Conservation (phyloP, 2,113 vertebrate genomes). For the Ptychochromis oligacanthus region DNA sequence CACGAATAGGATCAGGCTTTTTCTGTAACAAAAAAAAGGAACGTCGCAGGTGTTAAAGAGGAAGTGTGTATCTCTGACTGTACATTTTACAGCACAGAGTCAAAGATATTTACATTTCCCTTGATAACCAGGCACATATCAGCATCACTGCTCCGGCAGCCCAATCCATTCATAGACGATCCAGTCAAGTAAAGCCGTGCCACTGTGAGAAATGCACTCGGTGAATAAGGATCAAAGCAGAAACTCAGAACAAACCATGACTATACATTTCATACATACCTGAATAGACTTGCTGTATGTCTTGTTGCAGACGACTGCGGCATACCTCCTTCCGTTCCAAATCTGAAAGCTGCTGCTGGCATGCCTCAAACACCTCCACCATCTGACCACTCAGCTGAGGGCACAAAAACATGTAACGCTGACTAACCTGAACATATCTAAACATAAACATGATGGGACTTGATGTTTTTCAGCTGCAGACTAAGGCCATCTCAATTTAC, state of each 20-base stretch:
- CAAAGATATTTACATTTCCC: slow-evolving; percentile 82
- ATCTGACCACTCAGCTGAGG: slow-evolving; percentile 91
- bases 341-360: slow-evolving; percentile 87
- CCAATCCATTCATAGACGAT: slow-evolving; percentile 94
- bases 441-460: background rate
- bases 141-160: slow-evolving; percentile 91
- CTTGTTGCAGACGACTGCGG: slow-evolving; percentile 85
- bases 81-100: background rate
- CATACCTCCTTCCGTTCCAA: slow-evolving; percentile 90
- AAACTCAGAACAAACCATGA: background rate
- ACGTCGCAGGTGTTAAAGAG: background rate
- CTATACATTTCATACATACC: slow-evolving; percentile 39
- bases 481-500: slow-evolving; percentile 64
- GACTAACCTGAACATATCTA: background rate
- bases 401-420: slow-evolving; percentile 40
- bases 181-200: slow-evolving; percentile 91
- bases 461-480: background rate
- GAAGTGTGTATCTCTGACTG: background rate
- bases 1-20: slow-evolving; percentile 85
- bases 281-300: slow-evolving; percentile 82
- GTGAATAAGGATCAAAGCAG: background rate
- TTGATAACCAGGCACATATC: slow-evolving; percentile 92
- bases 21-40: slow-evolving; percentile 77
- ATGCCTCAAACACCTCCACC: slow-evolving; percentile 87
- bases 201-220: slow-evolving; percentile 64